Evolutionary conservation across 2,888 invertebrate genomes (phyloP).

Genomic region (Rhaphigaster nebulosa): DNA sequence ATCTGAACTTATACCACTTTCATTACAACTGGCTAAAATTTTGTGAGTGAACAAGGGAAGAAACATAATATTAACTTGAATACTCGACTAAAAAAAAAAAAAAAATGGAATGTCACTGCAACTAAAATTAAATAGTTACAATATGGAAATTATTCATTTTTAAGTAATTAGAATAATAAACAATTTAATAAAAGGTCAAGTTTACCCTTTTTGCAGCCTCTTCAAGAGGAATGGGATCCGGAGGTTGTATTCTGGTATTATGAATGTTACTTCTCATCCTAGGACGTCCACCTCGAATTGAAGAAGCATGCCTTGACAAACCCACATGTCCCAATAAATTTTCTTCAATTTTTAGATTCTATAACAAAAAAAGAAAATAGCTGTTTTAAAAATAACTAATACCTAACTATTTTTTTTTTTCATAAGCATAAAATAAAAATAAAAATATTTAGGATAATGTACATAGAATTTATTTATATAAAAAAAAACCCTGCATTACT

Average conservation of each 20-base stretch:
- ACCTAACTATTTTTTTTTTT: background rate
- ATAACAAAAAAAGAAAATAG: background rate
- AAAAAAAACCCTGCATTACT: too few relatives aligned
- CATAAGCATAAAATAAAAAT: too few relatives aligned
- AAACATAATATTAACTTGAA: too few relatives aligned
- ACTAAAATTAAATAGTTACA: background rate
- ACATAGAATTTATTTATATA: too few relatives aligned
- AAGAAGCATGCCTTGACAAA: background rate
- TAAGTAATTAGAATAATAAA: background rate
- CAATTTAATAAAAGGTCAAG: background rate
- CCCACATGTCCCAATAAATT: constrained; percentile 50
- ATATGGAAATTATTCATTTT: background rate
- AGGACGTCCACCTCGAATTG: constrained; percentile 28
- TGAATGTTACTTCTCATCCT: constrained; percentile 20
- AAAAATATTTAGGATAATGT: too few relatives aligned
- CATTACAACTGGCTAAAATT: too few relatives aligned
- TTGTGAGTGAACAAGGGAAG: too few relatives aligned
- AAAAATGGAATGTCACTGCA: too few relatives aligned
- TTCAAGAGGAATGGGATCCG: constrained; percentile 60
- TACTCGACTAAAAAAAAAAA: too few relatives aligned
- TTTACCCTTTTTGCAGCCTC: constrained; percentile 59
- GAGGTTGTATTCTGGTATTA: constrained; percentile 35
- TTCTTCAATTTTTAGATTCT: constrained; percentile 51
- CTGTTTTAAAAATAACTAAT: background rate
- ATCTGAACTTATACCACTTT: too few relatives aligned